These are phyloP conservation scores for Nansenia antarctica DNA, from an alignment of 2,113 vertebrate species.

Conservation along the genomic window DNA sequence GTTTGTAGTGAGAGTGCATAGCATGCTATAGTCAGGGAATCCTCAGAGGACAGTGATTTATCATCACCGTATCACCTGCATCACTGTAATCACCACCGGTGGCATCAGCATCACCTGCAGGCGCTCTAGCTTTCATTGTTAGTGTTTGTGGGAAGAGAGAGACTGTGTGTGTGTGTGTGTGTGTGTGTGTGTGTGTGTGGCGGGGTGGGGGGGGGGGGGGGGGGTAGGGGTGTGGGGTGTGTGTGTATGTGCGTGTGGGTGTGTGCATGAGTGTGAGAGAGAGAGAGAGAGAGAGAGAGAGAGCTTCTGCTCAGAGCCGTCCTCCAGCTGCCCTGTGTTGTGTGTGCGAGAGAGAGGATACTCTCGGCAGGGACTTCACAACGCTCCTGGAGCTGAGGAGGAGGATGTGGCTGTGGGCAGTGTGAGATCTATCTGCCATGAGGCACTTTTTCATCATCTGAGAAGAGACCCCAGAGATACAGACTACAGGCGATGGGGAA, in stretches of 20 bases:
- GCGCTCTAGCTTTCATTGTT: neutral
- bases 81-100: neutral
- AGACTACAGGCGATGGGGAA: neutral
- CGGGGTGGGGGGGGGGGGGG: neutral
- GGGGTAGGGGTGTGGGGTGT: neutral
- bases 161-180: constrained; percentile 1
- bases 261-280: neutral
- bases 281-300: neutral
- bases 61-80: neutral
- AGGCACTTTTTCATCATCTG: neutral
- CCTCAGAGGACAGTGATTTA: neutral
- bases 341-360: neutral
- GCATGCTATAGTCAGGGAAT: neutral
- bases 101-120: neutral
- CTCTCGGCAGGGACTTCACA: neutral
- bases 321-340: neutral
- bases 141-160: neutral
- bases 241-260: neutral
- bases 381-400: neutral
- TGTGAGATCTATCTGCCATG: neutral
- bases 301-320: neutral
- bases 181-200: constrained; percentile 3
- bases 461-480: neutral
- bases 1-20: neutral
- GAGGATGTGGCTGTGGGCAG: neutral